Evolutionary conservation across 92 coral and sea anemone species (phyloP), one percentile per base, ranked within the genome.

Genomic region (Epizoanthus rinbou): DNA sequence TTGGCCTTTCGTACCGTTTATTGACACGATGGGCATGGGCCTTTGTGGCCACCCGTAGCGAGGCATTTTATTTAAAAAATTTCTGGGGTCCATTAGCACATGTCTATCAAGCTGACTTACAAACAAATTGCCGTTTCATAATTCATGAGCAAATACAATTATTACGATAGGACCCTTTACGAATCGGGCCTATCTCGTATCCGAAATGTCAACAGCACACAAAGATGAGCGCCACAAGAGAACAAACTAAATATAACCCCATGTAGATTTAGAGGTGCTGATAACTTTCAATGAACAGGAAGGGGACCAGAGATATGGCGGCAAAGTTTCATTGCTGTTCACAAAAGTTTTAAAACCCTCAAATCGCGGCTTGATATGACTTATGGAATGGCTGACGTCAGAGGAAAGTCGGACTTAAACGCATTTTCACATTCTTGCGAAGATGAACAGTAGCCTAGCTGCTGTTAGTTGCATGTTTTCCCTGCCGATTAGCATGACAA

Each of bases 61-160:
- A 88, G 92, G 83, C 98, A 94, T 97, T 97, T 97, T 97, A 97
- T 94, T 97, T n/a, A n/a, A n/a, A 97, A 94, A 96, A 94, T 87
- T 94, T 89, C 83, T 88, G 92, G 88, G 98, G 92, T 90, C 94
- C 98, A 94, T 94, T 97, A 97, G 88, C 99, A 91, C 92, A 86
- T 87, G 98, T 97, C 99, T 89, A 94, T 97, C 99, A 97, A 83
- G 87, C 90, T 87, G 94, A 92, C 95, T 91, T 89, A 91, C 98
- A 93, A 93, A 93, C 98, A 93, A 91, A 93, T 93, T 93, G 98
- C 98, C 98, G 98, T 93, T 93, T 93, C 98, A 93, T 93, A 89
- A 93, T 93, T 93, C 92, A 93, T 93, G 98, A 87, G 94, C 98
- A 93, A 93, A 93, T 88, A 93, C 91, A 93, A 91, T 93, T 93